Conservation (phyloP, 2,888 invertebrate genomes). For the Caenorhabditis panamensis region DNA sequence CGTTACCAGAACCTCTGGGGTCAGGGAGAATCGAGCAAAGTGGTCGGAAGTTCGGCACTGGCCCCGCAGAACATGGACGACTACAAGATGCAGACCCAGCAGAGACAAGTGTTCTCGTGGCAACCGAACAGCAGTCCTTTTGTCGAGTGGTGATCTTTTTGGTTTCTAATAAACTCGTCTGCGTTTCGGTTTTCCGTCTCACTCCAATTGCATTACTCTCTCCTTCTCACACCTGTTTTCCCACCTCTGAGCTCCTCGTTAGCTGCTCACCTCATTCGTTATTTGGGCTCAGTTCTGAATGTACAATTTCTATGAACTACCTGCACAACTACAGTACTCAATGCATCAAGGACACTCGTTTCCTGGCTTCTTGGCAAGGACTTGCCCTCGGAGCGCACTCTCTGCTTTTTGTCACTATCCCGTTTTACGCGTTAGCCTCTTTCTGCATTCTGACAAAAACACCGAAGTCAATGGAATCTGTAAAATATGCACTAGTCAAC, state of each 20-base stretch:
- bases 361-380: background rate
- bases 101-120: slow-evolving; percentile 58
- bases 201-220: background rate
- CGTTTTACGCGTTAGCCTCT: background rate
- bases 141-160: slow-evolving; percentile 41
- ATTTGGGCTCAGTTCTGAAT: background rate
- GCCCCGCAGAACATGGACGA: slow-evolving; percentile 57
- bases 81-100: slow-evolving; percentile 55
- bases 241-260: background rate
- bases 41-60: slow-evolving; percentile 45
- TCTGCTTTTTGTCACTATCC: background rate
- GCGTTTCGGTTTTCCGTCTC: background rate
- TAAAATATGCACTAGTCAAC: background rate
- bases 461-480: slow-evolving; percentile 2
- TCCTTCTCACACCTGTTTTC: background rate
- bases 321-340: slow-evolving; percentile 7
- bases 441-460: background rate
- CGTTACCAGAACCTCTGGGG: slow-evolving; percentile 63
- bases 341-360: background rate
- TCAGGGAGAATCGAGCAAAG: slow-evolving; percentile 59
- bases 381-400: background rate
- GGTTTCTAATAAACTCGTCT: slow-evolving; percentile 18
- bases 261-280: background rate
- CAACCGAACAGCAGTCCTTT: slow-evolving; percentile 48
- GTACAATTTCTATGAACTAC: background rate